phyloP scores from a whole-genome alignment of 2,888 invertebrate genomes.

The Steromphala cineraria region DNA sequence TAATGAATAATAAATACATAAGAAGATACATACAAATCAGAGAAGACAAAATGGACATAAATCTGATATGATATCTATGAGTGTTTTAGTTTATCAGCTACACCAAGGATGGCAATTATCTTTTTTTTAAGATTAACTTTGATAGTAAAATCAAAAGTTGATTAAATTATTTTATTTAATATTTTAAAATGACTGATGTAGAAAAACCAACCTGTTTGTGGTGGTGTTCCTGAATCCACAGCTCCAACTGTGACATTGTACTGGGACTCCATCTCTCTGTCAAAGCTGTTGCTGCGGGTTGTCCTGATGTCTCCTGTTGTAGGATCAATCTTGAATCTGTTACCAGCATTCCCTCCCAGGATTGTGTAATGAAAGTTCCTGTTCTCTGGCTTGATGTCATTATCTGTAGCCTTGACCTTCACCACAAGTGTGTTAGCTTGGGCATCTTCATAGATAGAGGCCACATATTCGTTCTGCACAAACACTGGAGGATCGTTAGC shows the following conservation, averaged over 20 bases:
- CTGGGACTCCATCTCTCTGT: conserved; percentile 60
- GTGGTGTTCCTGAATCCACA: conserved; percentile 61
- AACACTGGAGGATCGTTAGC: conserved; percentile 98
- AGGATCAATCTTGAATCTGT: conserved; percentile 56
- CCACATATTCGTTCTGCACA: conserved; percentile 84
- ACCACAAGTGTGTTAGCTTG: conserved; percentile 88
- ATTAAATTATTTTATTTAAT: no score
- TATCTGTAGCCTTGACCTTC: conserved; percentile 85
- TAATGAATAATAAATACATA: no score
- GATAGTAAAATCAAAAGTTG: no score
- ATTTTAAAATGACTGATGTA: no score
- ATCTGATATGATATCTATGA: no score
- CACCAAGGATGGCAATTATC: no score
- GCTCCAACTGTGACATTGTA: conserved; percentile 67
- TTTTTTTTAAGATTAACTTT: no score
- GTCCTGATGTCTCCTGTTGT: conserved; percentile 56
- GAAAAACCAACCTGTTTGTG: conserved; percentile 59
- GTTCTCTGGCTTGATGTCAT: conserved; percentile 60
- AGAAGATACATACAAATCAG: no score
- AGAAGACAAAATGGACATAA: no score
- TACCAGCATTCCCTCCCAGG: conserved; percentile 52
- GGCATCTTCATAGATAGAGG: conserved; percentile 90
- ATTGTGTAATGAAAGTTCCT: conserved; percentile 63
- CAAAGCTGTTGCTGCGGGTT: conserved; percentile 54
- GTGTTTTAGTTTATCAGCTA: no score